Conservation (phyloP, 1,140 invertebrate genomes). For the Habropoda laboriosa region DNA sequence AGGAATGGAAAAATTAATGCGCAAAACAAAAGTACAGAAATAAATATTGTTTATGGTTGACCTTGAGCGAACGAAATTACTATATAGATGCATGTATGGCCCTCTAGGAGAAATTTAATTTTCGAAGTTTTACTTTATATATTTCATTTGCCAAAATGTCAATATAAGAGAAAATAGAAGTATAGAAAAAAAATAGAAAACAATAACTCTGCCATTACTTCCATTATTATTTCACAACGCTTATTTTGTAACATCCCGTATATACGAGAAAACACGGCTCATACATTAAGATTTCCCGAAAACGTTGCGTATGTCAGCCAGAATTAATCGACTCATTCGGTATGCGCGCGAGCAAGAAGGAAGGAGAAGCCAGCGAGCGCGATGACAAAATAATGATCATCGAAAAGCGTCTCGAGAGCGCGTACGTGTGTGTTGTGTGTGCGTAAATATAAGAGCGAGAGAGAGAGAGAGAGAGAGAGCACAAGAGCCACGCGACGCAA, state of each 20-base stretch:
- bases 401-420: neutral
- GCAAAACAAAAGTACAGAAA: too few relatives aligned
- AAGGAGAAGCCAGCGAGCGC: neutral
- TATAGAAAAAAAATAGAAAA: neutral
- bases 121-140: too few relatives aligned
- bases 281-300: neutral
- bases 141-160: too few relatives aligned
- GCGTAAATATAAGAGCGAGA: too few relatives aligned
- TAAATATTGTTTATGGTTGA: too few relatives aligned
- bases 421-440: neutral
- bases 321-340: neutral
- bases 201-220: too few relatives aligned
- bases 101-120: too few relatives aligned
- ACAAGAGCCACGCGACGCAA: neutral
- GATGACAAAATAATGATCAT: constrained; percentile 17
- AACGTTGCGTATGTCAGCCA: neutral
- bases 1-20: too few relatives aligned
- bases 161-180: too few relatives aligned
- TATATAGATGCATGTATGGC: too few relatives aligned
- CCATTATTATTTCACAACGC: neutral
- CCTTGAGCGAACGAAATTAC: too few relatives aligned
- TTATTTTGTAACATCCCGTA: neutral
- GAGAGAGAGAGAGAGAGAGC: neutral
- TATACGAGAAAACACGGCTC: neutral
- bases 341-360: constrained; percentile 3